Base-by-base conservation (phyloP, 1,140 invertebrate species). In the Ostrea edulis region DNA sequence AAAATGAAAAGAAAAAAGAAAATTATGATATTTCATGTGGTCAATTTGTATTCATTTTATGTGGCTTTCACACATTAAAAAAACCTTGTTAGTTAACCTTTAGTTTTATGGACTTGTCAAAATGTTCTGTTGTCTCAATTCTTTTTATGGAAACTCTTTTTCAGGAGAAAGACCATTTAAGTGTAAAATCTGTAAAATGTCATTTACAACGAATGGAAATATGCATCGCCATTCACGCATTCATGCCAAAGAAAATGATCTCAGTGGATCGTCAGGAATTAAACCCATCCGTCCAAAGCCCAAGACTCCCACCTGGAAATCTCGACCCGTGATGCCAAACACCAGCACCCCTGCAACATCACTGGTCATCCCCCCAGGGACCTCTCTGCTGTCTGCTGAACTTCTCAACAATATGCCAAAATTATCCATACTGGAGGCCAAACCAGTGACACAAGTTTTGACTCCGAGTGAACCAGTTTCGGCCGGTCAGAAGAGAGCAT, bases 201-300 rank as follows among this genome's bases (percentile, higher is more conserved):
- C 97, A 4, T 98, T 98, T 95, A 98, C 97, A 53, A 98, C 97
- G 4, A 98, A 98, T 94, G 97, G 97, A 20, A 98, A 97, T 93
- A 97, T 98, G 97, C 97, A 97, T 92, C 95, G 97, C 44, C 97
- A 98, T 93, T 96, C 97, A 95, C 95, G 97, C 85, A 97, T 97
- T 0, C 97, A 97, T 94, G 87, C 90, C 17, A 94, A 94, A 89
- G 92, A 93, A 82, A 91, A 91, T 53, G 90, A 89, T 53, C 52
- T 91, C 52, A 88, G 90, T 77, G 88, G 88, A n/a, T 77, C 68
- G 5, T 25, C 88, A 29, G 90, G 90, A 85, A 65, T 65, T 14
- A 87, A 88, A 83, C 62, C 87, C 25, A 85, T 82, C 44, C 86
- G 85, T 65, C 55, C 83, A 35, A 82, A 90, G 17, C 86, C 81